These are phyloP conservation scores for Nyctereutes procyonoides DNA, from an alignment of 2,113 vertebrate genomes.

Conservation along the genomic window DNA sequence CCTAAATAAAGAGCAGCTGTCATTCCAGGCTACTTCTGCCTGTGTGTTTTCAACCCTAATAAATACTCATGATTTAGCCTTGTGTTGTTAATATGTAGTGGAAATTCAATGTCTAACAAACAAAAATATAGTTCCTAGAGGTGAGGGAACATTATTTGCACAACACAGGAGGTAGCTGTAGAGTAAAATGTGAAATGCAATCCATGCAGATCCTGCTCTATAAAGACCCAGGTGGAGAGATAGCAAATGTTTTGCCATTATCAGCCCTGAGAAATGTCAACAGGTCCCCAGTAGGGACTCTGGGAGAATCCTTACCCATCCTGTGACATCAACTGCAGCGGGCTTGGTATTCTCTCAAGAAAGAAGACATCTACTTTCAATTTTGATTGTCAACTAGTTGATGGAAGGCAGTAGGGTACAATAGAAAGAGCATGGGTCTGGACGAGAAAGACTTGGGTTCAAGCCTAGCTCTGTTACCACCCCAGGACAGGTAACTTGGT, in stretches of 20 bases:
- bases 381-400: background rate
- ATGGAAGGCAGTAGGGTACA: background rate
- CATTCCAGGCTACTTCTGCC: slow-evolving; percentile 28
- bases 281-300: background rate
- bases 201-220: background rate
- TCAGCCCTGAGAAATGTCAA: background rate
- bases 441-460: background rate
- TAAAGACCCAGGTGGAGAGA: background rate
- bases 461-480: background rate
- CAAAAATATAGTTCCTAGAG: slow-evolving; percentile 42
- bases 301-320: background rate
- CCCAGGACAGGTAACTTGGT: background rate
- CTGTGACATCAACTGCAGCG: background rate
- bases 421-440: background rate
- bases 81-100: slow-evolving; percentile 43
- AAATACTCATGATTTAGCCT: slow-evolving; percentile 45
- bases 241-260: background rate
- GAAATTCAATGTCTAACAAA: slow-evolving; percentile 53
- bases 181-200: background rate
- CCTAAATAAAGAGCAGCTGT: slow-evolving; percentile 50
- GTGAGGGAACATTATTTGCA: background rate
- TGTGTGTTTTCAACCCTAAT: slow-evolving; percentile 62
- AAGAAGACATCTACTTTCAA: background rate
- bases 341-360: background rate
- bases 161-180: background rate